A percentile compares a stretch with the other conserved stretches of the same genome.
phyloP scores from a whole-genome alignment of 2,113 vertebrate genomes.

The Cephalopholis sonnerati region DNA sequence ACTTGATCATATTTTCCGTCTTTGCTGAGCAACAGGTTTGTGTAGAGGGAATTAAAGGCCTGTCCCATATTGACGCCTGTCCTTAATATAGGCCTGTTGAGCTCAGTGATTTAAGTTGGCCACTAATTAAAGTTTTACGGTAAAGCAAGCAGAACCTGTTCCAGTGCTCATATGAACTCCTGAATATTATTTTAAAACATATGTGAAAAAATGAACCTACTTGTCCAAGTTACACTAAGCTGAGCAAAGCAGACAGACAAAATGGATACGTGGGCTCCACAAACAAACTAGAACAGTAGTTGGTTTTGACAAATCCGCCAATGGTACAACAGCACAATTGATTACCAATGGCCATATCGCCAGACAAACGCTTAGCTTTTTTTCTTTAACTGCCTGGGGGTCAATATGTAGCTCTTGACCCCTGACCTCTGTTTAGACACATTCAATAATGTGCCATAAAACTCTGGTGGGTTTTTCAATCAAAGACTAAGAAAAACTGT shows the following conservation, averaged over 20 bases:
- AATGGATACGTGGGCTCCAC: neutral
- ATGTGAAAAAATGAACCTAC: neutral
- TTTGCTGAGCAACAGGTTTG: too few species aligned
- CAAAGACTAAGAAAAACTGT: slow-evolving; percentile 18
- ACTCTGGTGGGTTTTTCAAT: slow-evolving; percentile 23
- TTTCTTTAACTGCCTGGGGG: slow-evolving; percentile 30
- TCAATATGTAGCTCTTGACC: slow-evolving; percentile 57
- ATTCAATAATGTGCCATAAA: slow-evolving; percentile 48
- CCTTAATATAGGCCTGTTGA: too few species aligned
- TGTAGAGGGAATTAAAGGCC: too few species aligned
- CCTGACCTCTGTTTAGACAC: slow-evolving; percentile 51
- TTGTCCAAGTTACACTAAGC: neutral
- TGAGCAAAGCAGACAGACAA: neutral
- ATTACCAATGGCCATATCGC: slow-evolving; percentile 27
- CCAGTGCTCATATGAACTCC: neutral
- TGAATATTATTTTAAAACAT: neutral
- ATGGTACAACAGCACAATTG: slow-evolving; percentile 42
- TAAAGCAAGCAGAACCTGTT: neutral
- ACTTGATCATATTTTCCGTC: too few species aligned
- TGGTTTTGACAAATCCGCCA: neutral
- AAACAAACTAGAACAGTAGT: neutral
- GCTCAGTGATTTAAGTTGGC: too few species aligned
- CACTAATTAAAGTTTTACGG: too few species aligned
- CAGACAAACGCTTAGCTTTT: slow-evolving; percentile 4
- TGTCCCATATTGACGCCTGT: too few species aligned